A percentile compares a stretch with the other conserved stretches of the same genome.
These are phyloP conservation scores for Lutjanus erythropterus DNA, from an alignment of 2,113 vertebrate genomes.

Conservation along the genomic window DNA sequence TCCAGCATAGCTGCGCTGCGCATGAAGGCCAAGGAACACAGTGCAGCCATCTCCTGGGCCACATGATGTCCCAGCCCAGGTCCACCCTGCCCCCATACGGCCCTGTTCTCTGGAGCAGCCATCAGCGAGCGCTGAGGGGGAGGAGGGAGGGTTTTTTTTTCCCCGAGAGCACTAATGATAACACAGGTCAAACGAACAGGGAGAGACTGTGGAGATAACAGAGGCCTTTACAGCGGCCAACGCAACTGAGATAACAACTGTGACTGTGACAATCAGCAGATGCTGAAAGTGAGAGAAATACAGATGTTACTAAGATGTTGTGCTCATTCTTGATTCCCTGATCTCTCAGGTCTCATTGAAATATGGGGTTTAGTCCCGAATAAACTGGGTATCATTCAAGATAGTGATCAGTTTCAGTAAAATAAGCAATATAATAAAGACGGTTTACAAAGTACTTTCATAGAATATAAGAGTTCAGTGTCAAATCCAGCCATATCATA, in stretches of 20 bases:
- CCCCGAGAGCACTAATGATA: conserved; percentile 79
- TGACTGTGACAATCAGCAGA: conserved; percentile 77
- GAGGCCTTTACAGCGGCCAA: conserved; percentile 59
- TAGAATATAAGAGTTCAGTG: conserved; percentile 10
- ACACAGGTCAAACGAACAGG: conserved; percentile 75
- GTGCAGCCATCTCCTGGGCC: conserved; percentile 96
- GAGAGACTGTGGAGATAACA: conserved; percentile 72
- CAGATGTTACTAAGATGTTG: conserved; percentile 27
- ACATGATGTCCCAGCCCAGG: conserved; percentile 87
- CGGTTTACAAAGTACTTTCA: conserved; percentile 46
- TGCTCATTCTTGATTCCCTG: conserved; percentile 49
- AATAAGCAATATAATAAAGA: conserved; percentile 36
- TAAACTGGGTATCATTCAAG: conserved; percentile 32
- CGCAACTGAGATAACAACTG: conserved; percentile 65
- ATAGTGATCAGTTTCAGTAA: conserved; percentile 31
- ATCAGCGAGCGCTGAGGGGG: conserved; percentile 56
- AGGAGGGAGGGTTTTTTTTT: conserved; percentile 54
- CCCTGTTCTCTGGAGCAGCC: conserved; percentile 56
- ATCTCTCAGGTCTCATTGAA: conserved; percentile 68
- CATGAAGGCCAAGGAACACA: conserved; percentile 99
- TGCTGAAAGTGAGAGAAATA: conserved; percentile 63
- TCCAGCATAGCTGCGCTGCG: conserved; percentile 96
- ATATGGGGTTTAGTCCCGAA: conserved; percentile 30
- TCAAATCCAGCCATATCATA: conserved; percentile 16
- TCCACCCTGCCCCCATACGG: conserved; percentile 39